phyloP scores from a whole-genome alignment of 2,888 invertebrate species.

The Gymnocheta viridis region DNA sequence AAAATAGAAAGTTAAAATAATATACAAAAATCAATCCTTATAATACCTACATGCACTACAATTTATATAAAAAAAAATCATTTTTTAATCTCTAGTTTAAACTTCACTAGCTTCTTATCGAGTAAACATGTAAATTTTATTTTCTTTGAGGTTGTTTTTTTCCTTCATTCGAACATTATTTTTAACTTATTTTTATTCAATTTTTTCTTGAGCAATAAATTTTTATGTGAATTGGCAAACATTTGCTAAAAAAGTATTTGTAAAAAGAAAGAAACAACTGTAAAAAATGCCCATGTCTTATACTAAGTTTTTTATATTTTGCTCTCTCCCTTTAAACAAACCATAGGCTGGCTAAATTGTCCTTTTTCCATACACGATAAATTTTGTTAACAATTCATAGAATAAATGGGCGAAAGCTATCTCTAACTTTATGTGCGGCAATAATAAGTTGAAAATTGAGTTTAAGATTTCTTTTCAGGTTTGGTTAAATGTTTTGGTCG shows the following conservation, averaged over 20 bases:
- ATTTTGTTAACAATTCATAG: slow-evolving; percentile 57
- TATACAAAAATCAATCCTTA: too few species aligned
- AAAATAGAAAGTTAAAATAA: too few species aligned
- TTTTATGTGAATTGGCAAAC: slow-evolving; percentile 69
- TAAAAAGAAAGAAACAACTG: slow-evolving; percentile 2
- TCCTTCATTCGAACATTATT: slow-evolving; percentile 29
- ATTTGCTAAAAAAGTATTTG: slow-evolving; percentile 55
- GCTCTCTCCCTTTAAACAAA: background rate
- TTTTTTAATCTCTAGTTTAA: slow-evolving; percentile 28
- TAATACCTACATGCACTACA: too few species aligned
- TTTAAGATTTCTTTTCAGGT: background rate
- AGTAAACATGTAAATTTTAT: slow-evolving; percentile 36
- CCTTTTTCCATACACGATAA: slow-evolving; percentile 60
- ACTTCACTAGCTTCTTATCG: slow-evolving; percentile 26
- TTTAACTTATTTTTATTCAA: slow-evolving; percentile 56
- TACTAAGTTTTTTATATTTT: slow-evolving; percentile 12
- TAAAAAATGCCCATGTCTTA: slow-evolving; percentile 32
- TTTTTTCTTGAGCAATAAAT: slow-evolving; percentile 66
- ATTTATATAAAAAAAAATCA: background rate
- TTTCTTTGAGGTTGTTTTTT: slow-evolving; percentile 7
- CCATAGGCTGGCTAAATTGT: background rate
- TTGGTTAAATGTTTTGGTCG: slow-evolving; percentile 32
- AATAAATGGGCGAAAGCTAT: slow-evolving; percentile 31
- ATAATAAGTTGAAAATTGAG: slow-evolving; percentile 26
- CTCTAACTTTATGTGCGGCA: slow-evolving; percentile 37